A percentile compares a stretch with the other conserved stretches of the same genome.
phyloP scores from a whole-genome alignment of 1,140 invertebrate species.

The Condylostylus longicornis region DNA sequence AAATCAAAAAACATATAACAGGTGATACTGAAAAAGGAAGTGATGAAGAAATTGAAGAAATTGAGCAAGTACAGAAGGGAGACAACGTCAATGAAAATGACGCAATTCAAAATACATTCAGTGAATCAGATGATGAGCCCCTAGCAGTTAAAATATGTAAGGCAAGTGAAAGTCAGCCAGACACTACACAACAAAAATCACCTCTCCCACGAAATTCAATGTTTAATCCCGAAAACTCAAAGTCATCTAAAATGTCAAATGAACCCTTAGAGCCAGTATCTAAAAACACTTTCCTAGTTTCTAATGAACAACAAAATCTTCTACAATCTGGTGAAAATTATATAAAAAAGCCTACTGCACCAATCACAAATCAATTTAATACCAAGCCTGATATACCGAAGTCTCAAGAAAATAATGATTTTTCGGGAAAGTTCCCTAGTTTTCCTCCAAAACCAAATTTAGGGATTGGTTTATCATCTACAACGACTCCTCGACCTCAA shows the following conservation, averaged over 20 bases:
- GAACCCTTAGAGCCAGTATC: slow-evolving; percentile 7
- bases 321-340: too few relatives aligned
- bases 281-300: too few relatives aligned
- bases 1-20: too few relatives aligned
- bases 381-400: neutral
- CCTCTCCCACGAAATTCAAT: neutral
- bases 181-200: slow-evolving; percentile 5
- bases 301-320: too few relatives aligned
- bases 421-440: too few relatives aligned
- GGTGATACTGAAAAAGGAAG: slow-evolving; percentile 11
- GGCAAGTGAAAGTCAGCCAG: slow-evolving; percentile 11
- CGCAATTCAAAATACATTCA: slow-evolving; percentile 36
- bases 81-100: slow-evolving; percentile 28
- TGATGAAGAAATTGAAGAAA: slow-evolving; percentile 26
- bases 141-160: slow-evolving; percentile 34
- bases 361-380: too few relatives aligned
- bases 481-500: slow-evolving; percentile 5
- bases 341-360: neutral
- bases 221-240: slow-evolving; percentile 3
- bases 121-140: slow-evolving; percentile 43
- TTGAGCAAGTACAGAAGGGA: slow-evolving; percentile 26
- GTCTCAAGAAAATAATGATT: too few relatives aligned
- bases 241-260: slow-evolving; percentile 2
- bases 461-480: too few relatives aligned
- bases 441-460: too few relatives aligned